Percentiles rank a stretch among this genome's conserved stretches.
phyloP scores from a whole-genome alignment of 1,140 invertebrate genomes.

The Saxidomus purpurata region DNA sequence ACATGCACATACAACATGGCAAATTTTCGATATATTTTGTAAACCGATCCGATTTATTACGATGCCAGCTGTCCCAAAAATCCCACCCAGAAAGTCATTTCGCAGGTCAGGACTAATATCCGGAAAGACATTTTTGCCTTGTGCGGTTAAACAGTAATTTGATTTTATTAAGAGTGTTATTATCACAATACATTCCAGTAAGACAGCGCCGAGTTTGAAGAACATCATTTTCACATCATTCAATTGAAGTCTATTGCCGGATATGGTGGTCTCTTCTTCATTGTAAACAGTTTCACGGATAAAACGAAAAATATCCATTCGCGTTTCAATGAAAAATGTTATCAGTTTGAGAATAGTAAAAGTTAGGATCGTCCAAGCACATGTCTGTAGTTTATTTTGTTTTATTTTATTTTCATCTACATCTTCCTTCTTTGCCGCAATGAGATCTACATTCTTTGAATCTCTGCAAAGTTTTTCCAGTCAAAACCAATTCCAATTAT shows the following conservation, averaged over 20 bases:
- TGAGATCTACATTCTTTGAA: neutral
- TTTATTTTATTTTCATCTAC: neutral
- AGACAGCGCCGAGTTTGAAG: neutral
- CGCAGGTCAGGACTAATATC: neutral
- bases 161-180: neutral
- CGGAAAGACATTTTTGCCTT: neutral
- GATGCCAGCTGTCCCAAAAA: neutral
- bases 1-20: neutral
- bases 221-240: neutral
- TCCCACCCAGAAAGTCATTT: neutral
- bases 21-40: neutral
- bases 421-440: neutral
- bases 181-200: neutral
- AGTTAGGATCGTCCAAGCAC: neutral
- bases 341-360: neutral
- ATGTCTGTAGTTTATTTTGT: neutral
- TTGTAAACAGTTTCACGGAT: neutral
- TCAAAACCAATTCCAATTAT: neutral
- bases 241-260: neutral
- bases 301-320: neutral
- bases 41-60: neutral
- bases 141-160: neutral
- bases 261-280: neutral
- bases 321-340: neutral
- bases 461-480: neutral